Base-by-base conservation (phyloP, 2,797 vertebrate species). In the Mus minutoides region DNA sequence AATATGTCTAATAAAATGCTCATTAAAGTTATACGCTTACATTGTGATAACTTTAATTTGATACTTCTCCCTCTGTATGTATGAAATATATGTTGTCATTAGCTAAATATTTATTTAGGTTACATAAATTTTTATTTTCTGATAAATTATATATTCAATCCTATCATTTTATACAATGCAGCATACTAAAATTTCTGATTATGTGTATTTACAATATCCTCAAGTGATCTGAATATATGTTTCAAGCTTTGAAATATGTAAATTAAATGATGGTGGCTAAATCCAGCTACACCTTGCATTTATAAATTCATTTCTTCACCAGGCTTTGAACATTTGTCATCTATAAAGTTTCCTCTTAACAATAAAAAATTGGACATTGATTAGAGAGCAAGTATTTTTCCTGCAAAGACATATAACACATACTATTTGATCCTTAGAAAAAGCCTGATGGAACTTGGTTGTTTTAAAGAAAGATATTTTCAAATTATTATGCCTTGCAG, bases 61-160 rank as follows among this genome's bases (percentile, higher is more conserved):
- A 83, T 40, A 24, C 58, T 6, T 95, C 90, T 93, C 7, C 31
- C 9, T 24, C 43, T 31, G 0, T 4, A 13, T 0, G 10, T 62
- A 52, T 54, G 94, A 96, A 94, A 79, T 80, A 58, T 31, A 22
- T 1, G 3, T 34, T 90, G 2, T 13, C 37, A 8, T 2, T 83
- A 24, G 60, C 9, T 7, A 9, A 17, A 0, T 56, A 78, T 95
- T 94, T 43, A 94, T 94, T 96, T 94, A 94, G 94, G 37, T 58
- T 17, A 0, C 0, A 60, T 69, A 58, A 34, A 34, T 95, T 0
- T 0, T 84, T 9, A 78, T 79, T 91, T 10, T 0, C 0, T 0
- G 3, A 92, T 94, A 21, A 49, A 2, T 40, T 78, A 87, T 83
- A 26, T 86, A 60, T 40, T 78, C 73, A 92, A 60, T 1, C n/a